Percentiles rank a stretch among this genome's conserved stretches.
Evolutionary conservation across 1,140 invertebrate species (phyloP).

Genomic region (Sweltsa coloradensis): DNA sequence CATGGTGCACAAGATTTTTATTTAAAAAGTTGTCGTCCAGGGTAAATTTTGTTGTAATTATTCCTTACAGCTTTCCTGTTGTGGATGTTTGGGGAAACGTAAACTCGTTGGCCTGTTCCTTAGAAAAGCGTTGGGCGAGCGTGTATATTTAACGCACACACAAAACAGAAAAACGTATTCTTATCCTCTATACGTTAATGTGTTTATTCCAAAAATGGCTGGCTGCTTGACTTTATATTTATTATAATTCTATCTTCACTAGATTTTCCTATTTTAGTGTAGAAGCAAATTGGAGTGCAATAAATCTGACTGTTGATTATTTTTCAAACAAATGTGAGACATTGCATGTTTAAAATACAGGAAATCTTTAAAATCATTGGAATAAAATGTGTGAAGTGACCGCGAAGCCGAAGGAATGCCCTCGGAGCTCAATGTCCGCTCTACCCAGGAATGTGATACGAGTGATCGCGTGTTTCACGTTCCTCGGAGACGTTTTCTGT

Average conservation of each 20-base stretch:
- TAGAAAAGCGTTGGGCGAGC: constrained; percentile 12
- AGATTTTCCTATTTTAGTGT: constrained; percentile 13
- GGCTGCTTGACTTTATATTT: constrained; percentile 13
- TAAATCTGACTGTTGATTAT: no score
- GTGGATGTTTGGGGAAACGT: constrained; percentile 13
- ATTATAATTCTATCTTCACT: constrained; percentile 7
- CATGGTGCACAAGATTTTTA: no score
- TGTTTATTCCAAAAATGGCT: constrained; percentile 12
- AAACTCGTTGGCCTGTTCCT: constrained; percentile 14
- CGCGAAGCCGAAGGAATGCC: no score
- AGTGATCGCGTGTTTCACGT: no score
- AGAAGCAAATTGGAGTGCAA: constrained; percentile 14
- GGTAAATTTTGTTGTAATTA: constrained; percentile 13
- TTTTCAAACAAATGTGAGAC: no score
- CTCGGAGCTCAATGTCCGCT: no score
- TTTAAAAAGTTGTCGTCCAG: constrained; percentile 7
- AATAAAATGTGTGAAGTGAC: no score
- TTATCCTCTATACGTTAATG: constrained; percentile 11
- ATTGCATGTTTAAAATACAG: constrained; percentile 9
- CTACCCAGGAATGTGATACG: no score
- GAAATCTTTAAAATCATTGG: no score
- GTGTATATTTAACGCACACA: constrained; percentile 13
- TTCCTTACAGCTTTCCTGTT: constrained; percentile 14
- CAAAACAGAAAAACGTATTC: constrained; percentile 13
- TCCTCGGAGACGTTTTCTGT: no score